A percentile compares a stretch with the other conserved stretches of the same genome.
phyloP scores from a whole-genome alignment of 2,888 invertebrate species.

The Mesochorus sp. region DNA sequence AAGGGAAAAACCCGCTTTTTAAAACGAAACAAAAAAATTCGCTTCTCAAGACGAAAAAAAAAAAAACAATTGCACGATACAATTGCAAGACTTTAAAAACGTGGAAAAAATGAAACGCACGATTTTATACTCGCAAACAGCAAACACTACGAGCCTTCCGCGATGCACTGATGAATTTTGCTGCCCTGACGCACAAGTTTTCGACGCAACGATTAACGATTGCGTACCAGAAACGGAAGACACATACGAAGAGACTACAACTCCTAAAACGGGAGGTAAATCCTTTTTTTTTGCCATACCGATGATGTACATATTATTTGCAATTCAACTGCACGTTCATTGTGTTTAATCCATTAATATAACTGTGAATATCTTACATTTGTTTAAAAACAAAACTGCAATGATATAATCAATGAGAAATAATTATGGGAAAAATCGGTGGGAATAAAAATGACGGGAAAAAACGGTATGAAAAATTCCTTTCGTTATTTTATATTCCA shows the following conservation, averaged over 20 bases:
- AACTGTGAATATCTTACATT: too few species aligned
- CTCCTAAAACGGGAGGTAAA: slow-evolving; percentile 49
- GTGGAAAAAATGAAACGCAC: slow-evolving; percentile 14
- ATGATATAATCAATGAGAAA: too few species aligned
- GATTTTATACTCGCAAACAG: slow-evolving; percentile 52
- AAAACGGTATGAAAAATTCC: too few species aligned
- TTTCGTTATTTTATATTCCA: too few species aligned
- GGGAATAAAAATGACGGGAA: too few species aligned
- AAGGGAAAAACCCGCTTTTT: background rate
- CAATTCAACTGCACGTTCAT: background rate
- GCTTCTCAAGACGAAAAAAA: background rate
- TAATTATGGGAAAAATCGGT: too few species aligned
- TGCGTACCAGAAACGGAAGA: slow-evolving; percentile 79
- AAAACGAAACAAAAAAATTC: background rate
- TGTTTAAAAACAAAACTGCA: too few species aligned
- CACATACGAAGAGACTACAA: slow-evolving; percentile 71
- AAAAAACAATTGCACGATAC: slow-evolving; percentile 27
- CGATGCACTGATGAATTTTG: slow-evolving; percentile 82
- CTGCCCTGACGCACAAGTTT: slow-evolving; percentile 82
- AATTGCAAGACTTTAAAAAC: background rate
- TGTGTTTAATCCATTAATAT: background rate
- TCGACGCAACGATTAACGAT: slow-evolving; percentile 74
- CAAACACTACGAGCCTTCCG: slow-evolving; percentile 69
- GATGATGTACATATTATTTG: background rate
- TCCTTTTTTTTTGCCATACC: background rate